Evolutionary conservation across 2,888 invertebrate species (phyloP).

Genomic region (Platycheirus rosarum): DNA sequence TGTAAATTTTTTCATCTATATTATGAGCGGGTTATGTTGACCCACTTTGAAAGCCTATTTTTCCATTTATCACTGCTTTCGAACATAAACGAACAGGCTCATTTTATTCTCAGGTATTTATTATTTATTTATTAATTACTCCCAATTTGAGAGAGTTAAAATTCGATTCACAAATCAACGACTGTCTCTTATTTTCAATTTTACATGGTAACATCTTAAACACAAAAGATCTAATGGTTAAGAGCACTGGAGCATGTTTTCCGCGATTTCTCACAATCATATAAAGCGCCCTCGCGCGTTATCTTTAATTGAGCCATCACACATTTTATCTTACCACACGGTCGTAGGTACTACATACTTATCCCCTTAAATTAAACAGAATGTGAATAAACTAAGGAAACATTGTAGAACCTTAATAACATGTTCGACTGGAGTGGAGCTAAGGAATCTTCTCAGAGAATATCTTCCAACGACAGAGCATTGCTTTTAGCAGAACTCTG

Average conservation of each 20-base stretch:
- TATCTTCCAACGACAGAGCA: slow-evolving; percentile 29
- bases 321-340: slow-evolving; percentile 36
- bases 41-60: too few relatives aligned
- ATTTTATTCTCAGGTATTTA: too few relatives aligned
- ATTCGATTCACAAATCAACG: too few relatives aligned
- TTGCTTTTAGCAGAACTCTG: slow-evolving; percentile 36
- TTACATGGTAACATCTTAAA: slow-evolving; percentile 4
- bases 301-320: slow-evolving; percentile 66
- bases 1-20: too few relatives aligned
- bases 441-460: slow-evolving; percentile 41
- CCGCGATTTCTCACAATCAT: slow-evolving; percentile 46
- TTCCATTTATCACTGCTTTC: too few relatives aligned
- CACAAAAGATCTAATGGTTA: slow-evolving; percentile 11
- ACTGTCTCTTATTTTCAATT: too few relatives aligned
- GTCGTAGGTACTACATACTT: slow-evolving; percentile 9
- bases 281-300: slow-evolving; percentile 26
- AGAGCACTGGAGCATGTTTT: slow-evolving; percentile 32
- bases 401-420: slow-evolving; percentile 36
- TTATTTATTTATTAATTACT: too few relatives aligned
- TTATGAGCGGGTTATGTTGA: too few relatives aligned
- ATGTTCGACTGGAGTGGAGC: slow-evolving; percentile 32
- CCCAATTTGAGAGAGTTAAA: too few relatives aligned
- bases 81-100: too few relatives aligned
- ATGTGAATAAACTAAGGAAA: not conserved
- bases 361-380: slow-evolving; percentile 51